Percentiles rank a stretch among this genome's conserved stretches.
These are phyloP conservation scores for Drosophila trapezifrons DNA, from an alignment of 1,140 invertebrate genomes.

Conservation along the genomic window DNA sequence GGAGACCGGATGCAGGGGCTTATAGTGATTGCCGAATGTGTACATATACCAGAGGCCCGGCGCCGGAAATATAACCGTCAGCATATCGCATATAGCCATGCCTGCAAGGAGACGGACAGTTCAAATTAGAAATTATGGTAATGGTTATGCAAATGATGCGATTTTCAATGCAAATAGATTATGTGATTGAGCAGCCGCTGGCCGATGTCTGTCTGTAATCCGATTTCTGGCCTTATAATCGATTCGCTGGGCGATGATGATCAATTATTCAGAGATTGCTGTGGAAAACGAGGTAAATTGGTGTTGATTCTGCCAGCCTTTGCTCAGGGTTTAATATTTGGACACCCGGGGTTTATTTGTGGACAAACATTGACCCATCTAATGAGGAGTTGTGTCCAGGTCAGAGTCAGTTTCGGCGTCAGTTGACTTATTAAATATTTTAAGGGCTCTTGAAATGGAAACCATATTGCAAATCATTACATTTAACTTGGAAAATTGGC, in stretches of 20 bases:
- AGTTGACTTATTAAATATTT: background rate
- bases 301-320: background rate
- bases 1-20: conserved; percentile 89
- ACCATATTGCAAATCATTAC: too few species aligned
- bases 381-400: background rate
- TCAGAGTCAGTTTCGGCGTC: background rate
- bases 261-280: conserved; percentile 23
- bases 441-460: background rate
- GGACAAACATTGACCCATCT: background rate
- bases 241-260: background rate
- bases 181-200: conserved; percentile 3
- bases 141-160: conserved; percentile 33
- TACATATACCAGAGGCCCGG: conserved; percentile 96
- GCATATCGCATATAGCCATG: conserved; percentile 97
- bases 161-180: conserved; percentile 29
- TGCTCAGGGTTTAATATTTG: background rate
- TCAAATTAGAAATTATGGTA: conserved; percentile 35
- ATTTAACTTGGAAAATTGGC: too few species aligned
- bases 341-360: background rate
- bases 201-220: background rate
- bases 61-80: conserved; percentile 94
- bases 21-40: conserved; percentile 93
- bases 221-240: background rate
- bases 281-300: background rate
- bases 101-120: conserved; percentile 74